Percentiles rank a stretch among this genome's conserved stretches.
Conservation (phyloP, 2,113 vertebrate species). For the Stigmatopora argus region DNA sequence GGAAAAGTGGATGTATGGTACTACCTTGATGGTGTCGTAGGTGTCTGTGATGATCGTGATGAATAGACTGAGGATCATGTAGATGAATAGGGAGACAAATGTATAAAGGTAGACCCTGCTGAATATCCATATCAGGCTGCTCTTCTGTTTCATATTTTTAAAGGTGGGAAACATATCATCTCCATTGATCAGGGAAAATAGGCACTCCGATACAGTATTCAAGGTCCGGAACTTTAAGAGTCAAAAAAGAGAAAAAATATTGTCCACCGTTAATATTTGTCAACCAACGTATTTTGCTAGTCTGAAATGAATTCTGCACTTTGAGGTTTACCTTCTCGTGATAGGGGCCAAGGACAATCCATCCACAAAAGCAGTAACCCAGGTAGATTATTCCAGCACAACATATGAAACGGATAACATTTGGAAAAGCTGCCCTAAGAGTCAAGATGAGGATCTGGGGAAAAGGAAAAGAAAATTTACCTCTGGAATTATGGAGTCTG, state of each 20-base stretch:
- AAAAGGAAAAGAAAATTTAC: neutral
- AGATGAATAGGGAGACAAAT: constrained; percentile 93
- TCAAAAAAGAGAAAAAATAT: neutral
- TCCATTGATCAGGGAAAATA: constrained; percentile 93
- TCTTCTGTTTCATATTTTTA: constrained; percentile 87
- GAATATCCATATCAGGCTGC: constrained; percentile 88
- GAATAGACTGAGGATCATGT: constrained; percentile 98
- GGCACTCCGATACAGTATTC: constrained; percentile 86
- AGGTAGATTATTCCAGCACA: constrained; percentile 93
- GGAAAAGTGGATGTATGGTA: neutral
- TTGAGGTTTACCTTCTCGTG: constrained; percentile 78
- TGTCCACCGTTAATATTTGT: neutral
- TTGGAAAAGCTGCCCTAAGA: constrained; percentile 83
- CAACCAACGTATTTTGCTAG: neutral
- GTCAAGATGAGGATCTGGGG: constrained; percentile 71
- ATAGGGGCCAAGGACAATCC: constrained; percentile 93
- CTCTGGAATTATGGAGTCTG: neutral
- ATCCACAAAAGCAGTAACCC: constrained; percentile 94
- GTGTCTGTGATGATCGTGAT: constrained; percentile 94
- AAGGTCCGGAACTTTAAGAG: constrained; percentile 81
- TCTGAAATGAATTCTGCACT: neutral
- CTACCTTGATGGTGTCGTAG: constrained; percentile 91
- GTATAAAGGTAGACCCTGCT: constrained; percentile 90
- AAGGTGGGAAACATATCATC: constrained; percentile 96
- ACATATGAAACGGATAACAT: constrained; percentile 86